phyloP scores from a whole-genome alignment of 1,140 invertebrate species.

The Sitobion miscanthi region DNA sequence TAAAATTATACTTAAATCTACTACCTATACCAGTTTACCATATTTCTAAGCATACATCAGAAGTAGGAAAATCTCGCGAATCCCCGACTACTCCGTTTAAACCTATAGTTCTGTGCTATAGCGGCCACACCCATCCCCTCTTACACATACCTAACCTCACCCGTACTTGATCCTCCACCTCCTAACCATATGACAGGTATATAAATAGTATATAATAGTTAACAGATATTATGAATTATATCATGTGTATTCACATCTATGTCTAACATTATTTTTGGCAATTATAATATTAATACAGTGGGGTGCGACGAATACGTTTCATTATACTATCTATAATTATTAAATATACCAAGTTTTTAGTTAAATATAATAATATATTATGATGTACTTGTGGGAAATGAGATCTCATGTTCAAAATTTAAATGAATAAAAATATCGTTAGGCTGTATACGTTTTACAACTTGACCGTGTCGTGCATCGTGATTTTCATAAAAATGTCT shows the following conservation, averaged over 20 bases:
- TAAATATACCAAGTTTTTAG: background rate
- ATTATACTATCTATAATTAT: background rate
- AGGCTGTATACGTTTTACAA: background rate
- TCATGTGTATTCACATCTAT: no score
- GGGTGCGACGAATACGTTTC: background rate
- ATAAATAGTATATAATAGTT: no score
- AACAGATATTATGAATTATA: no score
- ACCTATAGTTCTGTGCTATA: no score
- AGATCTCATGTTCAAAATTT: background rate
- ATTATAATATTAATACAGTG: background rate
- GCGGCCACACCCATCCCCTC: no score
- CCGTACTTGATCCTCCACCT: no score
- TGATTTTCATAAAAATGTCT: background rate
- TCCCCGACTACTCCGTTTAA: no score
- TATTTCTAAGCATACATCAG: no score
- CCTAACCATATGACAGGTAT: no score
- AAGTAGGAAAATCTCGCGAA: no score
- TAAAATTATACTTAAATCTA: no score
- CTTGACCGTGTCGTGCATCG: background rate
- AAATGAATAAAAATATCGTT: background rate
- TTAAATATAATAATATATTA: background rate
- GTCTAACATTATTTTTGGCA: background rate
- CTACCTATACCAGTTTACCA: fast-evolving
- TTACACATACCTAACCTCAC: no score
- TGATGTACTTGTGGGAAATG: background rate